Percentiles rank a stretch among this genome's conserved stretches.
phyloP scores from a whole-genome alignment of 1,140 invertebrate species.

The Ceratina calcarata region DNA sequence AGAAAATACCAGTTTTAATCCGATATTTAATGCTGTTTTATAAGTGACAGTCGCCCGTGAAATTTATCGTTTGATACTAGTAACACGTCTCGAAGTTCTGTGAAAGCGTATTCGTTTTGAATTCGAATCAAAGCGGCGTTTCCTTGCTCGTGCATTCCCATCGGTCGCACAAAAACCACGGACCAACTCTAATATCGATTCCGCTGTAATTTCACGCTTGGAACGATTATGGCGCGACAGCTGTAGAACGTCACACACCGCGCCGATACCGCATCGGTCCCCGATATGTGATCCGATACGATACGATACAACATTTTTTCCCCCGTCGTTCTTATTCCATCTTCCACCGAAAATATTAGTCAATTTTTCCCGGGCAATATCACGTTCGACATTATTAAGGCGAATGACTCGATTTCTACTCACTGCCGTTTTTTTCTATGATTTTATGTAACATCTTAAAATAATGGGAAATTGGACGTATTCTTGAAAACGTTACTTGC shows the following conservation, averaged over 20 bases:
- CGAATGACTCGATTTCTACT: too few species aligned
- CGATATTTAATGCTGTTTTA: not conserved
- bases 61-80: not conserved
- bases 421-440: too few species aligned
- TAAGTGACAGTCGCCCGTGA: not conserved
- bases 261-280: slow-evolving; percentile 26
- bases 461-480: too few species aligned
- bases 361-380: not conserved
- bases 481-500: too few species aligned
- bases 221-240: slow-evolving; percentile 63
- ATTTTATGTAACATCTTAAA: too few species aligned
- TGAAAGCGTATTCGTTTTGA: not conserved
- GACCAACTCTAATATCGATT: slow-evolving; percentile 57
- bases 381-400: too few species aligned
- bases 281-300: slow-evolving; percentile 43
- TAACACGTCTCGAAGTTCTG: not conserved
- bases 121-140: slow-evolving; percentile 30
- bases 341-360: not conserved
- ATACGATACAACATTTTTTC: slow-evolving; percentile 41
- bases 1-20: too few species aligned
- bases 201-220: slow-evolving; percentile 63
- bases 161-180: slow-evolving; percentile 50
- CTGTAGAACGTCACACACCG: slow-evolving; percentile 59
- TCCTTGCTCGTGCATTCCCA: slow-evolving; percentile 54
- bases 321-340: not conserved